Conservation (phyloP, 2,888 invertebrate genomes). For the Autographa gamma region DNA sequence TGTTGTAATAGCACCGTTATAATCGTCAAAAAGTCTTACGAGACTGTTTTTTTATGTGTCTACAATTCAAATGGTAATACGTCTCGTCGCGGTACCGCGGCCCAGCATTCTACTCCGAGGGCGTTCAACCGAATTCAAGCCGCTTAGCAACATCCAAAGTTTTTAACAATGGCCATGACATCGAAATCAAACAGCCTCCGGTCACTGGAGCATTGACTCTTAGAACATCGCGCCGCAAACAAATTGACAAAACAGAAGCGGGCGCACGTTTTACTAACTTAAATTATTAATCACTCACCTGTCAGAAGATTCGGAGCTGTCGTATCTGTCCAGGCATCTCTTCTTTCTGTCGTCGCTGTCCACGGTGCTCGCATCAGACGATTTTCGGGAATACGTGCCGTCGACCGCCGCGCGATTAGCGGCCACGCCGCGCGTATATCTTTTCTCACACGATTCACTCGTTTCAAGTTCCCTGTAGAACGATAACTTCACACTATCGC, state of each 20-base stretch:
- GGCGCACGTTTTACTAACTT: conserved; percentile 62
- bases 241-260: conserved; percentile 62
- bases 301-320: conserved; percentile 98
- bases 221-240: conserved; percentile 74
- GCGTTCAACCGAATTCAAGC: conserved; percentile 81
- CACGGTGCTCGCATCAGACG: conserved; percentile 73
- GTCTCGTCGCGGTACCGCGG: conserved; percentile 64
- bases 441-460: conserved; percentile 87
- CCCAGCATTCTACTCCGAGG: conserved; percentile 77
- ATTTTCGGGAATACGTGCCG: conserved; percentile 79
- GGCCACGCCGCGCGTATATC: conserved; percentile 87
- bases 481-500: conserved; percentile 83
- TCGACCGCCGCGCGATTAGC: conserved; percentile 75
- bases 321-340: conserved; percentile 96
- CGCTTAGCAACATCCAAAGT: conserved; percentile 77
- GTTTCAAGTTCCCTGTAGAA: conserved; percentile 86
- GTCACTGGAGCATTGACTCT: conserved; percentile 88
- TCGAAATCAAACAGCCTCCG: conserved; percentile 86
- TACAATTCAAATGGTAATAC: conserved; percentile 69
- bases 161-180: conserved; percentile 86
- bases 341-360: conserved; percentile 92
- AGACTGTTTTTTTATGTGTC: conserved; percentile 69
- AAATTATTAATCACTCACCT: conserved; percentile 90
- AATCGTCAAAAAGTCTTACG: conserved; percentile 56
- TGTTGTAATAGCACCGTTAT: conserved; percentile 40